phyloP scores from a whole-genome alignment of 2,113 vertebrate species.

The Antechinus flavipes region DNA sequence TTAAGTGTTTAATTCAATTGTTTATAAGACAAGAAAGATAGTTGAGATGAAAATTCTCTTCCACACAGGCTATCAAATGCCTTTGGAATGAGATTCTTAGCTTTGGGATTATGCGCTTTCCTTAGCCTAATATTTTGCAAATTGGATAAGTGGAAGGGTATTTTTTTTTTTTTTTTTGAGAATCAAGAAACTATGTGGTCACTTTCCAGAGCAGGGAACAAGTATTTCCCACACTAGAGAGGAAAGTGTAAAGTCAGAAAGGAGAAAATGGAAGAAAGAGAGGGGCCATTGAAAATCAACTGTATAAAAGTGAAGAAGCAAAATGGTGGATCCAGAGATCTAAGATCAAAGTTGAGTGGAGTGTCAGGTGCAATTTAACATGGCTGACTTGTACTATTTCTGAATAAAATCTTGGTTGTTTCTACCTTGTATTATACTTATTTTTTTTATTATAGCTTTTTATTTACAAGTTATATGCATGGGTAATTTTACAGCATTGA shows the following conservation, averaged over 20 bases:
- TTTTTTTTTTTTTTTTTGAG: background rate
- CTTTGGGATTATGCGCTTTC: background rate
- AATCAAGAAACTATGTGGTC: conserved; percentile 20
- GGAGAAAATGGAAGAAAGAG: conserved; percentile 26
- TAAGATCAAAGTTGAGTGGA: background rate
- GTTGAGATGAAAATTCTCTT: background rate
- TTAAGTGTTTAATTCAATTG: conserved; percentile 48
- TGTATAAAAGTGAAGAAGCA: background rate
- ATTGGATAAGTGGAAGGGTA: conserved; percentile 10
- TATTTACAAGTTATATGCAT: no score
- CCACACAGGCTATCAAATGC: background rate
- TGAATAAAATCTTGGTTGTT: background rate
- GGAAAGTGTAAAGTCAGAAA: conserved; percentile 24
- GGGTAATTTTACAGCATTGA: no score
- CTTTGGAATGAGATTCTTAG: conserved; percentile 5
- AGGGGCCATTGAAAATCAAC: background rate
- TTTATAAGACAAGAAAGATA: conserved; percentile 46
- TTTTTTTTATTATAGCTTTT: background rate
- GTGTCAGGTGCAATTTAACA: background rate
- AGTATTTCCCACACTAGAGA: background rate
- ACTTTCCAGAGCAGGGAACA: background rate
- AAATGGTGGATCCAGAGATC: background rate
- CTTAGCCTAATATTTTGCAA: conserved; percentile 15
- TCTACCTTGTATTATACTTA: background rate
- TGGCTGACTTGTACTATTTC: background rate